phyloP scores from a whole-genome alignment of 2,797 vertebrate genomes.

The Tokudaia muenninki region DNA sequence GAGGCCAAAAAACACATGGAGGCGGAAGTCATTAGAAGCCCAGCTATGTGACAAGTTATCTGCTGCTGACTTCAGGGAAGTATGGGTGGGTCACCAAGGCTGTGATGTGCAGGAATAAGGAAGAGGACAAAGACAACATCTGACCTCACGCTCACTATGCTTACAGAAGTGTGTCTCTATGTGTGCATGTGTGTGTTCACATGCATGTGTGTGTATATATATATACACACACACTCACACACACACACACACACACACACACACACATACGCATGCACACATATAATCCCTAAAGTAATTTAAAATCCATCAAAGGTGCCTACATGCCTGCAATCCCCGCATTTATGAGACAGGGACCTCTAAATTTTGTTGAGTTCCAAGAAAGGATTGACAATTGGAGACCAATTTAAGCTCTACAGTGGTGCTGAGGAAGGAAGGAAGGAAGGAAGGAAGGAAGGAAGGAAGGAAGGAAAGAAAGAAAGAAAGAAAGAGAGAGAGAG shows the following conservation, averaged over 20 bases:
- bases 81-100: neutral
- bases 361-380: neutral
- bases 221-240: too few relatives aligned
- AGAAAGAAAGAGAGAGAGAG: rapidly evolving
- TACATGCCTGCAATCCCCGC: neutral
- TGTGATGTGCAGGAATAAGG: neutral
- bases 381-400: neutral
- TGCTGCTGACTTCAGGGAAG: neutral
- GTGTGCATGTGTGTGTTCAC: neutral
- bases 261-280: too few relatives aligned
- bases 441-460: rapidly evolving
- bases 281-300: neutral
- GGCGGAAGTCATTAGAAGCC: neutral
- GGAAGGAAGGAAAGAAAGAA: too few relatives aligned
- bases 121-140: constrained; percentile 24
- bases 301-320: neutral
- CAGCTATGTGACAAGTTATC: rapidly evolving
- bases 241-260: too few relatives aligned
- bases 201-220: neutral
- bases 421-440: too few relatives aligned
- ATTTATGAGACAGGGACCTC: neutral
- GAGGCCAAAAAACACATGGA: neutral
- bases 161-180: neutral
- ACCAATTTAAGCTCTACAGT: neutral
- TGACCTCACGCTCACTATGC: neutral